Conservation (phyloP, 2,888 invertebrate genomes). For the Xiphydria camelus region DNA sequence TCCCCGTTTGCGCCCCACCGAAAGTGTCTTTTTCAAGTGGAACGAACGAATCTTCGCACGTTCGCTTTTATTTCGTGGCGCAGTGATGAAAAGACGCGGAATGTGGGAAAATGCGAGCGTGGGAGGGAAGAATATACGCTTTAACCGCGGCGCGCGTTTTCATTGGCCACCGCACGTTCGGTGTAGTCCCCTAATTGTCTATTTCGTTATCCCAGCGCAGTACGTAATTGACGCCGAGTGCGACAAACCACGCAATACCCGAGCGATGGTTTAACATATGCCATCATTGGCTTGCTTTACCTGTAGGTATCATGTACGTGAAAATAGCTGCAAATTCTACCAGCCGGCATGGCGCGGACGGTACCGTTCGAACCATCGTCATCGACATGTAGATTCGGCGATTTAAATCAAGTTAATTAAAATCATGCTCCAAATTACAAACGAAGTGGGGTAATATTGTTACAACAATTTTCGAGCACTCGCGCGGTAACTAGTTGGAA, state of each 20-base stretch:
- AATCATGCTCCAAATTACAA: constrained; percentile 30
- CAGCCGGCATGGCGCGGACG: neutral
- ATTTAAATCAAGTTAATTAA: constrained; percentile 38
- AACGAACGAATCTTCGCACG: constrained; percentile 37
- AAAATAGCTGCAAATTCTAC: too few species aligned
- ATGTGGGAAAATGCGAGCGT: constrained; percentile 22
- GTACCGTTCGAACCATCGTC: neutral
- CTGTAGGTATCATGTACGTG: constrained; percentile 2
- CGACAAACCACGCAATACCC: constrained; percentile 28
- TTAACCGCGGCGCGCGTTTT: too few species aligned
- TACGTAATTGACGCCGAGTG: constrained; percentile 32
- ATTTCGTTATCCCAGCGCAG: constrained; percentile 24
- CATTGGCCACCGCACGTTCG: too few species aligned
- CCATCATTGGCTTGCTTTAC: constrained; percentile 26
- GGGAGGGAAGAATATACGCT: neutral
- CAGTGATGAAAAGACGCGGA: constrained; percentile 44
- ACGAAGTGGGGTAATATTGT: too few species aligned
- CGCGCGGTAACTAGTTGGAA: too few species aligned
- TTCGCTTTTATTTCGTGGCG: constrained; percentile 33
- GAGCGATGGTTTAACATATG: constrained; percentile 39
- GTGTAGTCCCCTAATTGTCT: too few species aligned
- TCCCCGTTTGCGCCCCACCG: too few species aligned
- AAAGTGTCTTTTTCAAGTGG: constrained; percentile 52
- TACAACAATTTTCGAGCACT: too few species aligned
- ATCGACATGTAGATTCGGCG: neutral